These are phyloP conservation scores for Brotula barbata DNA, from an alignment of 2,797 vertebrate species.

Conservation along the genomic window DNA sequence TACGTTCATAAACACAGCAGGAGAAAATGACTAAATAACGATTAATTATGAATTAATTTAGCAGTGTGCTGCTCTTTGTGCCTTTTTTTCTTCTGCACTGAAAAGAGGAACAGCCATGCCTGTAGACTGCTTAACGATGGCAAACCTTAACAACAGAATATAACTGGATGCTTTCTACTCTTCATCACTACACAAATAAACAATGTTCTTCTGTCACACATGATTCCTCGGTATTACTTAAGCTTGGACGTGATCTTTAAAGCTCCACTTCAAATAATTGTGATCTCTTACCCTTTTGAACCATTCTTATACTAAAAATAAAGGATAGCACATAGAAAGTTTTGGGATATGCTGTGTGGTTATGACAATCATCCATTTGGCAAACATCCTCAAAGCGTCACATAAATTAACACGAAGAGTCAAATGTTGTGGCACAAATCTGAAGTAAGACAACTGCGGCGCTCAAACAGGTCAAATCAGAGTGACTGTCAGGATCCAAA, in stretches of 20 bases:
- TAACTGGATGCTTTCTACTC: slow-evolving; percentile 33
- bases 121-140: slow-evolving; percentile 1
- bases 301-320: no score
- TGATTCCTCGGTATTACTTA: slow-evolving; percentile 42
- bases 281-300: slow-evolving; percentile 69
- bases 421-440: slow-evolving; percentile 2
- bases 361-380: slow-evolving; percentile 44
- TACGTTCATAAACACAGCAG: slow-evolving; percentile 11
- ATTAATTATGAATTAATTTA: slow-evolving; percentile 14
- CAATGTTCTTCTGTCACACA: slow-evolving; percentile 42
- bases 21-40: neutral
- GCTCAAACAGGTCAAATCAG: neutral
- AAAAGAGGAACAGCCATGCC: slow-evolving; percentile 42
- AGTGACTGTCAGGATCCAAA: neutral
- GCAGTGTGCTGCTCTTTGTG: slow-evolving; percentile 2
- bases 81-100: slow-evolving; percentile 19
- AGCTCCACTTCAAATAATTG: slow-evolving; percentile 59
- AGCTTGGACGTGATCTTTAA: slow-evolving; percentile 55
- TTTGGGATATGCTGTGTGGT: slow-evolving; percentile 46
- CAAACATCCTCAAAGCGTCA: slow-evolving; percentile 32
- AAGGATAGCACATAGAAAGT: slow-evolving; percentile 41
- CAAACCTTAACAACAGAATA: slow-evolving; percentile 32
- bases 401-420: slow-evolving; percentile 7
- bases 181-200: slow-evolving; percentile 49
- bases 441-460: slow-evolving; percentile 2